Conservation (phyloP, 2,888 invertebrate species). For the Synergus umbraculus region DNA sequence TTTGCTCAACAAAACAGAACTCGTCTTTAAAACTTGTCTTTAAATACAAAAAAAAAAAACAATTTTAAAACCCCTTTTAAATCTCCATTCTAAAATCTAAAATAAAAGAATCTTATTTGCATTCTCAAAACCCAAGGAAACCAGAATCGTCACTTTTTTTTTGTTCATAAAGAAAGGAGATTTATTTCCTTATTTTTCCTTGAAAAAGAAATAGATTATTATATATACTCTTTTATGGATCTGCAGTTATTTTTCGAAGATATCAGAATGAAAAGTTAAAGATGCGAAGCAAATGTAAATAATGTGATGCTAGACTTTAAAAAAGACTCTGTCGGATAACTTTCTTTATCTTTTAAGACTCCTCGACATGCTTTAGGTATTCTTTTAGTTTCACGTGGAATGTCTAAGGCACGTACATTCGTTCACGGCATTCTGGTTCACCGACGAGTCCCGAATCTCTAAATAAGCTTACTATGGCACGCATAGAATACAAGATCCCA, state of each 20-base stretch:
- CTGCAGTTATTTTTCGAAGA: neutral
- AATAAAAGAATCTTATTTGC: neutral
- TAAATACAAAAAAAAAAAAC: neutral
- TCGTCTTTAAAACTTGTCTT: neutral
- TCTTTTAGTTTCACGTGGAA: constrained; percentile 32
- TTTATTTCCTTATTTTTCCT: neutral
- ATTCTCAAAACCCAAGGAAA: neutral
- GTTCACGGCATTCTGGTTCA: constrained; percentile 44
- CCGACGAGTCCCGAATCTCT: constrained; percentile 44
- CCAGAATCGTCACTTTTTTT: neutral
- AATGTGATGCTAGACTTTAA: neutral
- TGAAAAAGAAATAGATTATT: neutral
- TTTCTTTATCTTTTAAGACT: constrained; percentile 24
- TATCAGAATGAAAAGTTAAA: neutral
- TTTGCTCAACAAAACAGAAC: neutral
- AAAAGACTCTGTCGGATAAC: neutral
- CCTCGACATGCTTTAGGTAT: constrained; percentile 11
- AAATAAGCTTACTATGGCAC: constrained; percentile 27
- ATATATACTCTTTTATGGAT: neutral
- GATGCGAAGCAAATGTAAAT: neutral
- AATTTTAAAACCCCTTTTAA: neutral
- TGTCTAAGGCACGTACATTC: constrained; percentile 12
- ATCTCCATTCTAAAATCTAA: neutral
- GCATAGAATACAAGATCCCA: constrained; percentile 39
- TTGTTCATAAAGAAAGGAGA: neutral